phyloP scores from a whole-genome alignment of 2,113 vertebrate species.

The pig (Sus scrofa) region DNA sequence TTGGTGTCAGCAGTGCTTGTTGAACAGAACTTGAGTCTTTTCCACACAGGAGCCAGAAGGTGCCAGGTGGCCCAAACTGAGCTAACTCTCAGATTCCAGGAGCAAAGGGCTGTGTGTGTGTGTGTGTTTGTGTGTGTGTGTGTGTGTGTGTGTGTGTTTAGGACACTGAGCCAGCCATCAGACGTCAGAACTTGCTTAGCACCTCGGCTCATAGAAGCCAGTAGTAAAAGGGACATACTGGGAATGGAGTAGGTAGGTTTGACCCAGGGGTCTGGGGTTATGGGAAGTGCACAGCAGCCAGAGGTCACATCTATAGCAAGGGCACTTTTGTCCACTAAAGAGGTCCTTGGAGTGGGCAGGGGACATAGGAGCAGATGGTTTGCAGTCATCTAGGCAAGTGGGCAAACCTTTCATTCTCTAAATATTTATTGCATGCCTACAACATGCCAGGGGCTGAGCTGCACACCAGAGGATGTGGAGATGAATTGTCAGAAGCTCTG shows the following conservation, averaged over 20 bases:
- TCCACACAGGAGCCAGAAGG: slow-evolving; percentile 33
- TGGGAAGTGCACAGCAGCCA: not conserved
- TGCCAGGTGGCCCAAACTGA: slow-evolving; percentile 4
- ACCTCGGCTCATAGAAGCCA: not conserved
- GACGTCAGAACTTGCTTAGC: slow-evolving; percentile 25
- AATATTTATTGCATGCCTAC: not conserved
- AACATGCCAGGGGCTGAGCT: not conserved
- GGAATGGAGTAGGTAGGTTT: not conserved
- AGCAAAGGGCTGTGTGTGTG: not conserved
- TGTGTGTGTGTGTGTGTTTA: too few species aligned
- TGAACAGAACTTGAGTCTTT: not conserved
- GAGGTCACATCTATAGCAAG: not conserved
- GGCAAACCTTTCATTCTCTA: not conserved
- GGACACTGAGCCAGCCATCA: not conserved
- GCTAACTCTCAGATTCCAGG: not conserved
- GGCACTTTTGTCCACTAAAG: not conserved
- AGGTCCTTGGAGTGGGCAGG: not conserved
- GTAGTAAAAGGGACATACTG: not conserved
- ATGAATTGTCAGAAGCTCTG: not conserved
- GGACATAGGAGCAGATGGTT: not conserved
- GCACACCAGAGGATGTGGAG: not conserved
- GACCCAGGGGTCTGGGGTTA: not conserved
- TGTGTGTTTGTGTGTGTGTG: too few species aligned
- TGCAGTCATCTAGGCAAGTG: not conserved
- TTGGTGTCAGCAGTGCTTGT: not conserved